phyloP scores from a whole-genome alignment of 2,113 vertebrate species.

The Sinocyclocheilus maitianheensis region DNA sequence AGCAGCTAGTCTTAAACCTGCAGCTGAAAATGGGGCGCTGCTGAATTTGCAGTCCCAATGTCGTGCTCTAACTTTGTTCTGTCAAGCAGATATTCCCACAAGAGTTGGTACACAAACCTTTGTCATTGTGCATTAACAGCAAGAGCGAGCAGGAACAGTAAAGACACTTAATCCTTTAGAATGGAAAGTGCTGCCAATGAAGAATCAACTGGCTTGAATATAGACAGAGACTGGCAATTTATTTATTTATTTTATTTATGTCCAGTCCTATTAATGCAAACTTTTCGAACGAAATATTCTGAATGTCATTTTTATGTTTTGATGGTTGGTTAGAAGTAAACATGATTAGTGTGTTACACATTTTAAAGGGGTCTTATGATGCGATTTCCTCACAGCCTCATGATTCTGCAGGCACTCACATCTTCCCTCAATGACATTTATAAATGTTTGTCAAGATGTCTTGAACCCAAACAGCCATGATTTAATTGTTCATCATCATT shows the following conservation, averaged over 20 bases:
- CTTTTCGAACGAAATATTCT: too few species aligned
- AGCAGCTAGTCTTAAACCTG: background rate
- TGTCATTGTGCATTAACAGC: background rate
- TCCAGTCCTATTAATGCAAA: too few species aligned
- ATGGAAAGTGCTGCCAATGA: background rate
- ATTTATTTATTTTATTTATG: background rate
- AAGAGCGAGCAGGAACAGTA: background rate
- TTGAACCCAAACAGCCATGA: too few species aligned
- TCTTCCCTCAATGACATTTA: background rate
- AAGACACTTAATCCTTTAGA: background rate
- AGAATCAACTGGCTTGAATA: background rate
- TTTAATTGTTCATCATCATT: background rate
- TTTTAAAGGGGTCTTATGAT: too few species aligned
- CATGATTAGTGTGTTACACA: too few species aligned
- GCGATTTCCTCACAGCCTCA: background rate
- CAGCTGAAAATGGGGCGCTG: background rate
- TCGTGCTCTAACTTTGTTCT: background rate
- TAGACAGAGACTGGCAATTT: background rate
- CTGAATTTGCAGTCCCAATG: conserved; percentile 8
- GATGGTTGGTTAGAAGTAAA: too few species aligned
- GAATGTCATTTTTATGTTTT: too few species aligned
- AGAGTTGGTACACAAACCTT: conserved; percentile 27
- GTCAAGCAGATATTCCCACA: background rate
- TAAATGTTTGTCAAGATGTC: too few species aligned
- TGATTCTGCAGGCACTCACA: background rate